Conservation (phyloP, 2,113 vertebrate species). For the Lophochroa leadbeateri region DNA sequence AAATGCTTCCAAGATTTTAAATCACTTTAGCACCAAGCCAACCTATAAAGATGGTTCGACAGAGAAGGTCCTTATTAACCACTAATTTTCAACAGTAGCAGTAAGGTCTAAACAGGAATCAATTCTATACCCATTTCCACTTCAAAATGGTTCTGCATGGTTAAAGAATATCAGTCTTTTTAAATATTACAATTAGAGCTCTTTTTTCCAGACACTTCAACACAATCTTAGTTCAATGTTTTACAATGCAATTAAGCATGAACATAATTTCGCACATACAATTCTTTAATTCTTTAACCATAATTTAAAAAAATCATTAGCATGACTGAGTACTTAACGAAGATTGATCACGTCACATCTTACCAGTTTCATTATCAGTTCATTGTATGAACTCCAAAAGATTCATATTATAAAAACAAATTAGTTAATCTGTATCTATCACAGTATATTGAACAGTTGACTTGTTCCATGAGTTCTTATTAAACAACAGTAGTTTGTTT, state of each 20-base stretch:
- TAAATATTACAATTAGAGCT: not conserved
- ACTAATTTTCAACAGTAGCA: not conserved
- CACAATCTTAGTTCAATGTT: not conserved
- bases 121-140: not conserved
- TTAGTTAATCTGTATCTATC: not conserved
- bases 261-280: not conserved
- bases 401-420: not conserved
- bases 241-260: conserved; percentile 15
- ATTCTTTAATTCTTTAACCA: conserved; percentile 12
- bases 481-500: not conserved
- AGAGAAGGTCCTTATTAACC: not conserved
- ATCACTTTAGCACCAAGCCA: not conserved
- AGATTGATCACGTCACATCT: not conserved
- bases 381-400: not conserved
- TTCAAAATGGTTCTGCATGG: not conserved
- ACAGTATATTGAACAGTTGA: not conserved
- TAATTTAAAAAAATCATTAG: not conserved
- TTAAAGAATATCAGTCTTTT: not conserved
- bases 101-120: not conserved
- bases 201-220: not conserved
- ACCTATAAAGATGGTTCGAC: not conserved
- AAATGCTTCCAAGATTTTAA: conserved; percentile 5
- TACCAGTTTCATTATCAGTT: not conserved
- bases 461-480: not conserved
- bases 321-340: not conserved